A percentile compares a stretch with the other conserved stretches of the same genome.
phyloP scores from a whole-genome alignment of 1,140 invertebrate genomes.

The Solenopsis invicta region DNA sequence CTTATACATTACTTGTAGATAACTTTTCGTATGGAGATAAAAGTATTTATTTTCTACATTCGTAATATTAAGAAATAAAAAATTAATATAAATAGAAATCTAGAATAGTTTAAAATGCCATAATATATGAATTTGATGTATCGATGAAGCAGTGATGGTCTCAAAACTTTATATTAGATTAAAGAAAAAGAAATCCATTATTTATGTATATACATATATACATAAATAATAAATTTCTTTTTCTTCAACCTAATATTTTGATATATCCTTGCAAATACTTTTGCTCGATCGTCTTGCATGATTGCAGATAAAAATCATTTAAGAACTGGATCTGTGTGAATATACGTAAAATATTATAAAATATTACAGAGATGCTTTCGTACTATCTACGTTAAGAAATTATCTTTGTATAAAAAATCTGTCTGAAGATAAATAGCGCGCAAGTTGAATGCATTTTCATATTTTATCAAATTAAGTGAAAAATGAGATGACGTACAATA shows the following conservation, averaged over 20 bases:
- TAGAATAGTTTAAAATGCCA: background rate
- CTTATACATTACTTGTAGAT: background rate
- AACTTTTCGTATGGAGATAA: background rate
- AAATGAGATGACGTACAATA: background rate
- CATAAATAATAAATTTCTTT: no score
- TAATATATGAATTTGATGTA: background rate
- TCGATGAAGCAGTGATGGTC: background rate
- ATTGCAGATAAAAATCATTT: slow-evolving; percentile 32
- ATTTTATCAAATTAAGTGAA: background rate
- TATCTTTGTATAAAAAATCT: slow-evolving; percentile 5
- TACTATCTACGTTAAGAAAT: slow-evolving; percentile 3
- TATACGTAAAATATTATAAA: background rate
- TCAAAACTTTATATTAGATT: slow-evolving; percentile 64
- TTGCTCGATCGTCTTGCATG: background rate
- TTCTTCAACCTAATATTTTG: no score
- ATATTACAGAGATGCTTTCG: background rate
- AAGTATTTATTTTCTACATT: background rate
- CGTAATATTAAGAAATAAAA: background rate
- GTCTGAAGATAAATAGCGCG: background rate
- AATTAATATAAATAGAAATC: background rate
- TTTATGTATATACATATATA: no score
- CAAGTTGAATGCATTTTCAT: background rate
- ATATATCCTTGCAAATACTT: background rate
- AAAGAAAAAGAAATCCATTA: no score
- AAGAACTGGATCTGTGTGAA: background rate